phyloP scores from a whole-genome alignment of 2,113 vertebrate species.

The Rafetus swinhoei region DNA sequence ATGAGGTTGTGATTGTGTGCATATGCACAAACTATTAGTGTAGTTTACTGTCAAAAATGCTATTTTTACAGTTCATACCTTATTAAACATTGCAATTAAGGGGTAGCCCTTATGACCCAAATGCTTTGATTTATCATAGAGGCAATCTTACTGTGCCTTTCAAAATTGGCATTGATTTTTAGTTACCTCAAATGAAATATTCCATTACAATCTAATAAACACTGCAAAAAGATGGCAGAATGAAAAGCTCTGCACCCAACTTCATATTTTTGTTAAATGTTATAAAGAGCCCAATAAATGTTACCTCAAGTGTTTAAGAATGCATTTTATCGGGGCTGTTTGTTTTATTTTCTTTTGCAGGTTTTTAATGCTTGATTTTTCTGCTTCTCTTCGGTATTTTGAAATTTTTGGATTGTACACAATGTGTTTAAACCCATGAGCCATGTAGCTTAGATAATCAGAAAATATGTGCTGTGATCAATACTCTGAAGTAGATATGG shows the following conservation, averaged over 20 bases:
- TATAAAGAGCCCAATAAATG: conserved; percentile 3
- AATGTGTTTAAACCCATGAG: conserved; percentile 5
- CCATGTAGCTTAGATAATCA: conserved; percentile 8
- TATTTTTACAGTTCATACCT: background rate
- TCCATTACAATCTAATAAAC: background rate
- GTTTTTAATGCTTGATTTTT: background rate
- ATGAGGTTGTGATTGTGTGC: background rate
- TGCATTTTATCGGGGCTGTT: background rate
- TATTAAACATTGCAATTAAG: background rate
- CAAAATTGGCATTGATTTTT: background rate
- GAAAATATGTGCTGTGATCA: conserved; percentile 6
- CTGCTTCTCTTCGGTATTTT: conserved; percentile 1
- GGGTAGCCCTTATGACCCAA: background rate
- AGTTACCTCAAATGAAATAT: background rate
- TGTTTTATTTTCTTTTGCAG: background rate
- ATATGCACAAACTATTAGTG: background rate
- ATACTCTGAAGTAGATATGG: conserved; percentile 14
- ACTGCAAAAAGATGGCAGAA: background rate
- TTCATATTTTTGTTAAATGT: background rate
- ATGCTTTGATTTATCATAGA: conserved; percentile 10
- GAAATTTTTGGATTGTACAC: background rate
- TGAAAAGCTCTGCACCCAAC: background rate
- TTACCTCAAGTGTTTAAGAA: conserved; percentile 17
- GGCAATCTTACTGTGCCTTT: conserved; percentile 47
- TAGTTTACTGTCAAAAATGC: background rate